Conservation (phyloP, 2,113 vertebrate species). For the Bos taurus region ARS-UCD2.0 NC_037333.1:91633001-91633500, state of each 20-base stretch:
- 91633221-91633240: background rate
- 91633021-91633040: background rate
- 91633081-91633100: background rate
- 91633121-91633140: background rate
- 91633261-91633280: background rate
- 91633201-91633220: background rate
- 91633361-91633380: background rate
- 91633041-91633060: background rate
- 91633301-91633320: no score
- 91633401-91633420: background rate
- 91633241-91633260: background rate
- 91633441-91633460: background rate
- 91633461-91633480: background rate
- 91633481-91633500: background rate
- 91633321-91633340: background rate
- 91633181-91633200: accelerated
- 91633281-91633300: background rate
- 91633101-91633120: background rate
- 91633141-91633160: background rate
- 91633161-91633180: accelerated
- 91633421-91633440: background rate
- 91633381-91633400: background rate
- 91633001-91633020: background rate
- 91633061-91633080: background rate
- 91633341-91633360: background rate